A percentile compares a stretch with the other conserved stretches of the same genome.
Conservation (phyloP, 2,888 invertebrate species). For the Cerceris ruficornis region DNA sequence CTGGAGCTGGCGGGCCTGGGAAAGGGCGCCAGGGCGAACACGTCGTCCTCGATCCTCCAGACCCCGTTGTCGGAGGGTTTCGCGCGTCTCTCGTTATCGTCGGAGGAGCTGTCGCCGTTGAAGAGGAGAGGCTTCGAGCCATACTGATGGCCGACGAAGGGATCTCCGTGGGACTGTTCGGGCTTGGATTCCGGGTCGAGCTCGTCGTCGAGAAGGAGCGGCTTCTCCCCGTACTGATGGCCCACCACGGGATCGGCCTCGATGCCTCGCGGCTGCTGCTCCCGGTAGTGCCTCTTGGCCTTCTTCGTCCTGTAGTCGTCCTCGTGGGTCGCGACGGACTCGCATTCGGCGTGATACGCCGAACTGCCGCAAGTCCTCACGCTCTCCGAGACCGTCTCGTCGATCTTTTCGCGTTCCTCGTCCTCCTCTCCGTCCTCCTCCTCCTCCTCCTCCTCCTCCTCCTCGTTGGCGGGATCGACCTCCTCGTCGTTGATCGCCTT, state of each 20-base stretch:
- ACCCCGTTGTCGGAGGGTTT: constrained; percentile 58
- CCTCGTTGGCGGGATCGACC: background rate
- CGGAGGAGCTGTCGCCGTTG: constrained; percentile 83
- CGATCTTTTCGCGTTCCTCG: constrained; percentile 78
- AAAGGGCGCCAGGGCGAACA: constrained; percentile 89
- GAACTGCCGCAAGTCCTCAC: constrained; percentile 87
- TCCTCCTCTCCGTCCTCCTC: constrained; percentile 72
- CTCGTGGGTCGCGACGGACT: constrained; percentile 86
- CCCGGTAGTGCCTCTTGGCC: constrained; percentile 78
- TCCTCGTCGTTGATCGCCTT: constrained; percentile 81
- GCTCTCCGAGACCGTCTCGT: constrained; percentile 85
- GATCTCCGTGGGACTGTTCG: constrained; percentile 82
- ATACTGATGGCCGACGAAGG: constrained; percentile 87
- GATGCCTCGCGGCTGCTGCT: constrained; percentile 74
- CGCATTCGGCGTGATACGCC: constrained; percentile 88
- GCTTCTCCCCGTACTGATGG: constrained; percentile 89
- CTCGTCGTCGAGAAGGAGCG: constrained; percentile 90
- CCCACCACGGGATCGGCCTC: constrained; percentile 84
- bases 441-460: constrained; percentile 41
- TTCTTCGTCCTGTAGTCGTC: constrained; percentile 83
- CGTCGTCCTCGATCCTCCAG: constrained; percentile 82
- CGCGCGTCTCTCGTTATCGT: constrained; percentile 57
- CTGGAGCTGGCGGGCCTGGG: constrained; percentile 74
- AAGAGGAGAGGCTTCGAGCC: constrained; percentile 87
- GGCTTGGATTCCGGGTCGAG: constrained; percentile 85